Evolutionary conservation across 2,113 vertebrate genomes (phyloP).

Genomic region (Regulus satrapa): DNA sequence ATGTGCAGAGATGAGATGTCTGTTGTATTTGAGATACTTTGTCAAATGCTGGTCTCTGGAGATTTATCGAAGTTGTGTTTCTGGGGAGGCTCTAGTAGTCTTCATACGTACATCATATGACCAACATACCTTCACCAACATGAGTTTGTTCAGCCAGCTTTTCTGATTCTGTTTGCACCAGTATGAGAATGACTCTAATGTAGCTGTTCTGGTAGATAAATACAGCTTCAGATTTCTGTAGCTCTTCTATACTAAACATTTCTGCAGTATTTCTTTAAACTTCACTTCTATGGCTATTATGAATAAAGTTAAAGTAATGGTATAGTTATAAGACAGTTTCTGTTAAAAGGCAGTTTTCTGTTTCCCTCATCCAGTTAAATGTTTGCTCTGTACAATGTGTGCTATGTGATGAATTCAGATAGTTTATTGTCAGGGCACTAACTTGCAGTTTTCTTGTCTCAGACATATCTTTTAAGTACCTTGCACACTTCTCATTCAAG

Average conservation of each 20-base stretch:
- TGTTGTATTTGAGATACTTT: neutral
- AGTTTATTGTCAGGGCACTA: neutral
- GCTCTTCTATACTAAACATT: neutral
- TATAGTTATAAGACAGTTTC: neutral
- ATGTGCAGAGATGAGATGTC: neutral
- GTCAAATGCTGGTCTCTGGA: neutral
- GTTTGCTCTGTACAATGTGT: neutral
- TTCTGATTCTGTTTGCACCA: neutral
- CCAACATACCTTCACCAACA: neutral
- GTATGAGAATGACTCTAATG: neutral
- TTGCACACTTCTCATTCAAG: neutral
- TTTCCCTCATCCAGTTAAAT: neutral
- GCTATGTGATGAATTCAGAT: conserved; percentile 3
- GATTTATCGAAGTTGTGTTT: neutral
- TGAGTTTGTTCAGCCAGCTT: neutral
- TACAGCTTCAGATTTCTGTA: neutral
- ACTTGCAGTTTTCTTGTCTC: neutral
- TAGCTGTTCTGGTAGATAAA: neutral
- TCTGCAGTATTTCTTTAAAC: neutral
- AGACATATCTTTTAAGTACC: neutral
- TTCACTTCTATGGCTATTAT: neutral
- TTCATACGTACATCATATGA: rapidly evolving
- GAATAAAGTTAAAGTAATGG: neutral
- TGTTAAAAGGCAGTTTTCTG: neutral
- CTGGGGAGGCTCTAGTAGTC: neutral